Percentiles rank a stretch among this genome's conserved stretches.
Evolutionary conservation across 2,888 invertebrate species (phyloP).

Genomic region (Sphecodes monilicornis): DNA sequence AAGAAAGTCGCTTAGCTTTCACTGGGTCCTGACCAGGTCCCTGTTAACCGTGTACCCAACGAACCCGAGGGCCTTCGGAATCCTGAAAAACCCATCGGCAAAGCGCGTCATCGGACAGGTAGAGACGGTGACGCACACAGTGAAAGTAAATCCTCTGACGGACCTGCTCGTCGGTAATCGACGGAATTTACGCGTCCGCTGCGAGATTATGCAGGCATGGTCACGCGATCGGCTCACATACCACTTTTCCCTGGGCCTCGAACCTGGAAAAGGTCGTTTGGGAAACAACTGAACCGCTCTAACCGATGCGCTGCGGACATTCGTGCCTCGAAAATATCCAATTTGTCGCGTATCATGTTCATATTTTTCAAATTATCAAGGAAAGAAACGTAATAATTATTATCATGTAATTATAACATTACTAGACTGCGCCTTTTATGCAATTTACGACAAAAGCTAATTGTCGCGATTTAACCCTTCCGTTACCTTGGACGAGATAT

Average conservation of each 20-base stretch:
- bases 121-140: neutral
- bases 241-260: neutral
- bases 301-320: neutral
- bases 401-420: too few species aligned
- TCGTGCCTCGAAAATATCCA: neutral
- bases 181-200: slow-evolving; percentile 5
- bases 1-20: slow-evolving; percentile 71
- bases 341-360: too few species aligned
- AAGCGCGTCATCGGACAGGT: neutral
- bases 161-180: slow-evolving; percentile 10
- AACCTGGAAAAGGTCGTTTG: neutral
- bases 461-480: too few species aligned
- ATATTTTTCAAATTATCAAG: too few species aligned
- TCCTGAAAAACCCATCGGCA: slow-evolving; percentile 33
- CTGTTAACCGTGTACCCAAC: neutral
- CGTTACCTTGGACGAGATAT: too few species aligned
- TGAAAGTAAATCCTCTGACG: slow-evolving; percentile 8
- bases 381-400: too few species aligned
- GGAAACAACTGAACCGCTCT: too few species aligned
- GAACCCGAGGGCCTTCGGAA: neutral
- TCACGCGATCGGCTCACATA: neutral
- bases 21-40: slow-evolving; percentile 34
- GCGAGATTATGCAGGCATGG: neutral
- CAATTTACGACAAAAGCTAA: too few species aligned
- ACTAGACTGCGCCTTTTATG: too few species aligned